These are phyloP conservation scores for Andinoacara biseriatus DNA, from an alignment of 2,113 vertebrate species.

Conservation along the genomic window DNA sequence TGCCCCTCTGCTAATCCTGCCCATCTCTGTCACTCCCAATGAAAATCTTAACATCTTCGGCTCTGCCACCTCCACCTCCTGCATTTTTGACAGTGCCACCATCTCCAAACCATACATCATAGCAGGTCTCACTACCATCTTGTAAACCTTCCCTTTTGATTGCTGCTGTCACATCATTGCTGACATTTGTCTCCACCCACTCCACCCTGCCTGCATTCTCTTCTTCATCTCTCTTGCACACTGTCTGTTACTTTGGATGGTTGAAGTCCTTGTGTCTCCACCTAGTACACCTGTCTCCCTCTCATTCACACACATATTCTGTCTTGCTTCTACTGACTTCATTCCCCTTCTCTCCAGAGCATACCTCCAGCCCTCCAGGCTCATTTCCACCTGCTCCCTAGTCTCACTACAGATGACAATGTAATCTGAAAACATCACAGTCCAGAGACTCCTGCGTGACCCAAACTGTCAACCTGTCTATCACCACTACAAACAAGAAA, in stretches of 20 bases:
- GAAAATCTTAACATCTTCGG: background rate
- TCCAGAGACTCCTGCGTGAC: background rate
- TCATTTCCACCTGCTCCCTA: background rate
- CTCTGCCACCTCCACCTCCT: background rate
- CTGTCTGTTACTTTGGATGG: background rate
- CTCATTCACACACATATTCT: background rate
- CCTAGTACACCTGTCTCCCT: background rate
- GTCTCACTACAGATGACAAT: background rate
- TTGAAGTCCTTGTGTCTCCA: background rate
- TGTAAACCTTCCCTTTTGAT: background rate
- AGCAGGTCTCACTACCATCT: background rate
- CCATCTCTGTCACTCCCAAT: background rate
- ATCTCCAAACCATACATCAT: background rate
- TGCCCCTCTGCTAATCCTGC: background rate
- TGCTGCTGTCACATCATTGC: background rate
- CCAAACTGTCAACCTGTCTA: background rate
- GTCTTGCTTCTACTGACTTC: too few species aligned
- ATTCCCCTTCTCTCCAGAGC: background rate
- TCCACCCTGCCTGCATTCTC: background rate
- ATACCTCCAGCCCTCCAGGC: background rate
- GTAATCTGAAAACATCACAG: background rate
- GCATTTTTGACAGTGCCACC: background rate
- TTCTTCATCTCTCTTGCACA: background rate
- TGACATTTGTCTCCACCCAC: background rate
- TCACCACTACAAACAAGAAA: background rate